phyloP scores from a whole-genome alignment of 2,113 vertebrate species.

The Oenanthe oenanthe region DNA sequence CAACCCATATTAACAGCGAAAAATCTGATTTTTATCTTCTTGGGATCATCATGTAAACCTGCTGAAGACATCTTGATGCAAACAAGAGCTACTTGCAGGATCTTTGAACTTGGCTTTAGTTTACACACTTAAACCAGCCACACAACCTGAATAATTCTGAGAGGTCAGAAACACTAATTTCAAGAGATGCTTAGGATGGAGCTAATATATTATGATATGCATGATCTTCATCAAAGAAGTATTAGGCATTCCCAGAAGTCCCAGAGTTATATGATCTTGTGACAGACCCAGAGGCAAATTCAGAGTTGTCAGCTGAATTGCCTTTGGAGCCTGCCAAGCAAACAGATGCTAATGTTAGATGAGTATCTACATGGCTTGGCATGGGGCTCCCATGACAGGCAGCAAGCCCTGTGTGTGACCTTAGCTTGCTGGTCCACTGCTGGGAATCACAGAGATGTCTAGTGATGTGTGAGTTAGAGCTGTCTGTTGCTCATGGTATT shows the following conservation, averaged over 20 bases:
- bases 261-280: conserved; percentile 26
- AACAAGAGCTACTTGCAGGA: neutral
- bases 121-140: neutral
- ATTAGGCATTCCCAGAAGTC: conserved; percentile 35
- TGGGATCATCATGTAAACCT: neutral
- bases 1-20: neutral
- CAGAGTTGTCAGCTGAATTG: conserved; percentile 39
- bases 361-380: conserved; percentile 23
- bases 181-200: neutral
- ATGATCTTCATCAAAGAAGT: conserved; percentile 27
- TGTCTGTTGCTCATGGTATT: neutral
- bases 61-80: neutral
- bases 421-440: neutral
- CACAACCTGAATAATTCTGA: neutral
- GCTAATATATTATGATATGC: neutral
- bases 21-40: neutral
- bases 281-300: conserved; percentile 55
- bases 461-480: neutral
- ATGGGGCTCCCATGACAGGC: neutral
- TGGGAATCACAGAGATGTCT: conserved; percentile 2
- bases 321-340: conserved; percentile 53
- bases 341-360: conserved; percentile 59
- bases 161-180: neutral
- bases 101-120: neutral
- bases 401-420: conserved; percentile 38